These are phyloP conservation scores for Plutella xylostella DNA, from an alignment of 2,888 invertebrate genomes.

Conservation along the genomic window DNA sequence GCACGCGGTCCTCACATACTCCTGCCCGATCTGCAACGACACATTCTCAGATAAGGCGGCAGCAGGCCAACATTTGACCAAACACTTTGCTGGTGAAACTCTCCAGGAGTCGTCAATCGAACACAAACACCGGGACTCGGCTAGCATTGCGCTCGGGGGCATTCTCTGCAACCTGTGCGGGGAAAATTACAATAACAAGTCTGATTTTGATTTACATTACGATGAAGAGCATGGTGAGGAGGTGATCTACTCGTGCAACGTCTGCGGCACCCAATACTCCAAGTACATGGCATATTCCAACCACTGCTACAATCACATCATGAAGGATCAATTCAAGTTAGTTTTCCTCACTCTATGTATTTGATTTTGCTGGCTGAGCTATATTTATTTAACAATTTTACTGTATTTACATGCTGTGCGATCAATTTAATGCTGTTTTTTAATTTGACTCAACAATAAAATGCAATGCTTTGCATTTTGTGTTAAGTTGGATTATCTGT, in stretches of 20 bases:
- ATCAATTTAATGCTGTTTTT: too few species aligned
- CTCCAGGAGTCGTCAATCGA: not conserved
- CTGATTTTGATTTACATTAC: conserved; percentile 67
- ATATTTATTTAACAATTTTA: too few species aligned
- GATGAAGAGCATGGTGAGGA: conserved; percentile 42
- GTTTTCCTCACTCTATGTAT: too few species aligned
- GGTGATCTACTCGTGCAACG: conserved; percentile 63
- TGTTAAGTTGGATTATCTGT: too few species aligned
- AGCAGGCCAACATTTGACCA: conserved; percentile 36
- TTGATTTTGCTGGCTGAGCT: too few species aligned
- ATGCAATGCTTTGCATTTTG: too few species aligned
- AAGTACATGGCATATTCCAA: conserved; percentile 64
- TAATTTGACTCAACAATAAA: too few species aligned
- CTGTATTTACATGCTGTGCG: too few species aligned
- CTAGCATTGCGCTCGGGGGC: conserved; percentile 45
- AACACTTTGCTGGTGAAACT: conserved; percentile 37
- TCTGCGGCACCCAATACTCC: conserved; percentile 65
- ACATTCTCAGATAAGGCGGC: conserved; percentile 29
- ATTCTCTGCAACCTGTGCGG: conserved; percentile 68
- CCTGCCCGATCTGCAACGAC: conserved; percentile 48
- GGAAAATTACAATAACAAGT: conserved; percentile 52
- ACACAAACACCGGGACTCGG: conserved; percentile 49
- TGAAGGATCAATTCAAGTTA: conserved; percentile 47
- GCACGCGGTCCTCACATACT: conserved; percentile 37
- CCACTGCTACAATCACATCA: conserved; percentile 67